A percentile compares a stretch with the other conserved stretches of the same genome.
Conservation (phyloP, 2,797 vertebrate species). For the Leptatherina wallacei region DNA sequence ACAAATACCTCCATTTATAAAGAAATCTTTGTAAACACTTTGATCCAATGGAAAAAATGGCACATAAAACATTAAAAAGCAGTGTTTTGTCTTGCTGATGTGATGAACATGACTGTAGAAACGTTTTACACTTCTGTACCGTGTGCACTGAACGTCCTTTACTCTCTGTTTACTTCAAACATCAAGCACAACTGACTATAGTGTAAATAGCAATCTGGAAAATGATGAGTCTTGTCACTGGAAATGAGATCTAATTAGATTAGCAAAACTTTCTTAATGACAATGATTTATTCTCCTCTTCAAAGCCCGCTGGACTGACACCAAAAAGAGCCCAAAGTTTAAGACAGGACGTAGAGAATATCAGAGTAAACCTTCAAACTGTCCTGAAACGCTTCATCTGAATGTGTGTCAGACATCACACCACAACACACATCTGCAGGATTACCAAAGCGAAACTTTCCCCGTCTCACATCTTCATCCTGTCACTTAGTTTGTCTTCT, state of each 20-base stretch:
- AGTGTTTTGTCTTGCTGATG: too few relatives aligned
- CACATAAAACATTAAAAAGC: too few relatives aligned
- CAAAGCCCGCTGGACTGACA: conserved; percentile 26
- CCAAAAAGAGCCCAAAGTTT: background rate
- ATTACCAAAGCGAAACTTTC: conserved; percentile 19
- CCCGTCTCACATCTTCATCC: background rate
- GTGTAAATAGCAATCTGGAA: conserved; percentile 46
- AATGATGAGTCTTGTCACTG: conserved; percentile 39
- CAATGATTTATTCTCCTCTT: conserved; percentile 52
- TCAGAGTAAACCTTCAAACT: background rate
- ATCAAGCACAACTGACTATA: conserved; percentile 37
- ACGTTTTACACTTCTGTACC: background rate
- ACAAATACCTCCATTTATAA: too few relatives aligned
- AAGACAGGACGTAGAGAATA: conserved; percentile 30
- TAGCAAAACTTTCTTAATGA: conserved; percentile 62
- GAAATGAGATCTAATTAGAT: conserved; percentile 56
- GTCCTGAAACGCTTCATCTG: background rate
- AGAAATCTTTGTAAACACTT: conserved; percentile 4
- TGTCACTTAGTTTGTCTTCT: conserved; percentile 8
- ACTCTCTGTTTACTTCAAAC: background rate
- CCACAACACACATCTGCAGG: background rate
- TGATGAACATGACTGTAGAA: background rate
- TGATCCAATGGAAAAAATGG: too few relatives aligned
- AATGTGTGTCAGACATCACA: conserved; percentile 9
- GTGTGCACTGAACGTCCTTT: background rate